Base-by-base conservation (phyloP, 2,888 invertebrate species). In the Synergus umbraculus region DNA sequence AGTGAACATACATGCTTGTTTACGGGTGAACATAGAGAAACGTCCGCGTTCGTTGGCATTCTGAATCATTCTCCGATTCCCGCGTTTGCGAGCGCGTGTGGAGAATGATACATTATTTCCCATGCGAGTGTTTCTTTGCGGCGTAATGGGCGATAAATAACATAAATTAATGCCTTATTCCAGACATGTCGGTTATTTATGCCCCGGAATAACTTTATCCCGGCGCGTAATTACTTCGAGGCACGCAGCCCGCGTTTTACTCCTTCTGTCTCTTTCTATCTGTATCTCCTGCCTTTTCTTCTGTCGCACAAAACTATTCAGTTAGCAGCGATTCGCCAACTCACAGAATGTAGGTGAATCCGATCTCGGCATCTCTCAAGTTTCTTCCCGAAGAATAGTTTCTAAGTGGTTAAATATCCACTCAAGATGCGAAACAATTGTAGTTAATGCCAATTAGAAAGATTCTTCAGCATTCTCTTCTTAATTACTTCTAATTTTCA, bases 141-240 rank as follows among this genome's bases (percentile, higher is more conserved):
- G 90, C 90, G 90, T 91, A 91, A 91, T 91, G 91, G 91, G 88
- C 90, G 90, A 91, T 91, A 91, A 91, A 91, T 91, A 91, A 91
- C 91, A 90, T 90, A 90, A 91, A 91, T 91, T 91, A 91, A 91
- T 91, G 91, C 91, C 90, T 90, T 90, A 90, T 90, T 90, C 91
- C 89, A 90, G 91, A 90, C 90, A 89, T 89, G 89, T 88, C 86
- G 90, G 90, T 91, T 91, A 91, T 91, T 91, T 91, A 91, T 91
- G 90, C 88, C 88, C 88, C 88, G 88, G 91, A 91, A 91, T 91
- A 91, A 91, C 91, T 91, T 91, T 91, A 91, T 91, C 89, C 91
- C 88, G 87, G 88, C 88, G 89, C 90, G 89, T 91, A 91, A 91
- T 91, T 91, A 91, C 91, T 90, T 88, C 87, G 89, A 91, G 89